phyloP scores from a whole-genome alignment of 2,888 invertebrate genomes.

The Platyscelio sp. region DNA sequence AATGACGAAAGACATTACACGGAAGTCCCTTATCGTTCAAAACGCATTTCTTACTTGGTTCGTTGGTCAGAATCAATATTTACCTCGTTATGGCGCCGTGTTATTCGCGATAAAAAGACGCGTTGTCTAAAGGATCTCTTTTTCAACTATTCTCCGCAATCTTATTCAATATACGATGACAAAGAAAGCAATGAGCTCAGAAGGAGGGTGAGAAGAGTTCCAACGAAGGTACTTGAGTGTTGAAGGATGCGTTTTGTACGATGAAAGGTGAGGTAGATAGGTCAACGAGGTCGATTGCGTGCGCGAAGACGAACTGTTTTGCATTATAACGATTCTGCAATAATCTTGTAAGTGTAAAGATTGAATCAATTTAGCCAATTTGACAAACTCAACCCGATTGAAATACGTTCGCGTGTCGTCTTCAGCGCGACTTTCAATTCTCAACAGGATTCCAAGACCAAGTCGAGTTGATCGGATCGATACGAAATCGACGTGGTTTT shows the following conservation, averaged over 20 bases:
- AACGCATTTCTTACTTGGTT: constrained; percentile 42
- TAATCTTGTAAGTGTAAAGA: no score
- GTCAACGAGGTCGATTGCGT: constrained; percentile 59
- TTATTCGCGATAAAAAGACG: constrained; percentile 1
- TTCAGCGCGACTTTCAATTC: not conserved
- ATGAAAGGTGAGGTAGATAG: constrained; percentile 52
- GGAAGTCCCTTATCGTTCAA: constrained; percentile 45
- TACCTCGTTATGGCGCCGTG: constrained; percentile 4
- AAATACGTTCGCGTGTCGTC: no score
- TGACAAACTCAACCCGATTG: no score
- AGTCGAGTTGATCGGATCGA: not conserved
- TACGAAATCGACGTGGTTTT: not conserved
- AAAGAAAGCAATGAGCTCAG: constrained; percentile 39
- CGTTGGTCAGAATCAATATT: constrained; percentile 20
- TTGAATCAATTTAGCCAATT: no score
- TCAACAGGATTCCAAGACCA: not conserved
- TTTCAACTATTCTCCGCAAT: constrained; percentile 41
- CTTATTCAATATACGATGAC: constrained; percentile 52
- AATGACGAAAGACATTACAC: constrained; percentile 36
- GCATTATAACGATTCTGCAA: not conserved
- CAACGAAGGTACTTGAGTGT: constrained; percentile 20
- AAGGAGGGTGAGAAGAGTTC: constrained; percentile 19
- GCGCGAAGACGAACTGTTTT: not conserved
- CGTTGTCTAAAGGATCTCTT: constrained; percentile 2
- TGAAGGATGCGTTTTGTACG: constrained; percentile 63